Evolutionary conservation across 1,140 invertebrate genomes (phyloP).

Genomic region (Solenopsis invicta): DNA sequence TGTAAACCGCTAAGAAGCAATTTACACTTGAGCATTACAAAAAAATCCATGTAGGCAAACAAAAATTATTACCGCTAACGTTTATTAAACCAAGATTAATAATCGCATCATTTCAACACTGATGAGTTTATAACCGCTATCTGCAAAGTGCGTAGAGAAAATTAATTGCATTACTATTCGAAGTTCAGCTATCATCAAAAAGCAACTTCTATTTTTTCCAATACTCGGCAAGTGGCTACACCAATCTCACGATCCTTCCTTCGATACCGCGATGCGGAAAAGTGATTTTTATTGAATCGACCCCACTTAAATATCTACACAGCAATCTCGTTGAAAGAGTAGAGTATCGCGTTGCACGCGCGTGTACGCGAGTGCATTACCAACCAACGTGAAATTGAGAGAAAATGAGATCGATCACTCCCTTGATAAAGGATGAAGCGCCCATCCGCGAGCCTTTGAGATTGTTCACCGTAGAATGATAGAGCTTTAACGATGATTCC

Average conservation of each 20-base stretch:
- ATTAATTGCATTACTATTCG: constrained; percentile 8
- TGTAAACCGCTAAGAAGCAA: background rate
- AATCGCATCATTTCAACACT: background rate
- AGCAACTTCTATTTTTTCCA: background rate
- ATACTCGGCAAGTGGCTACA: background rate
- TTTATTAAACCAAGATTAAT: constrained; percentile 15
- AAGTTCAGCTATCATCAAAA: background rate
- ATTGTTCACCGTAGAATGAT: constrained; percentile 63
- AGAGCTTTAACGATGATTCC: constrained; percentile 66
- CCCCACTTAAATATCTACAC: constrained; percentile 19
- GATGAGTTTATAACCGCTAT: background rate
- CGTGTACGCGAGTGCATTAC: constrained; percentile 38
- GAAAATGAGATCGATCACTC: constrained; percentile 65
- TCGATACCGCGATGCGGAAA: constrained; percentile 30
- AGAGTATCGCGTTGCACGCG: constrained; percentile 15
- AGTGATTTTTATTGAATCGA: constrained; percentile 40
- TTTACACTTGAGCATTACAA: background rate
- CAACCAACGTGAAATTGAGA: constrained; percentile 54
- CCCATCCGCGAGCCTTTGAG: constrained; percentile 35
- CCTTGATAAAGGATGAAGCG: constrained; percentile 14
- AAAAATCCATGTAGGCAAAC: background rate
- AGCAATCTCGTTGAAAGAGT: constrained; percentile 57
- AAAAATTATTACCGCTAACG: background rate
- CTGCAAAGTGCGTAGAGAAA: background rate
- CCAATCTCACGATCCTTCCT: constrained; percentile 27